These are phyloP conservation scores for Philonicus albiceps DNA, from an alignment of 2,888 invertebrate genomes.

Conservation along the genomic window DNA sequence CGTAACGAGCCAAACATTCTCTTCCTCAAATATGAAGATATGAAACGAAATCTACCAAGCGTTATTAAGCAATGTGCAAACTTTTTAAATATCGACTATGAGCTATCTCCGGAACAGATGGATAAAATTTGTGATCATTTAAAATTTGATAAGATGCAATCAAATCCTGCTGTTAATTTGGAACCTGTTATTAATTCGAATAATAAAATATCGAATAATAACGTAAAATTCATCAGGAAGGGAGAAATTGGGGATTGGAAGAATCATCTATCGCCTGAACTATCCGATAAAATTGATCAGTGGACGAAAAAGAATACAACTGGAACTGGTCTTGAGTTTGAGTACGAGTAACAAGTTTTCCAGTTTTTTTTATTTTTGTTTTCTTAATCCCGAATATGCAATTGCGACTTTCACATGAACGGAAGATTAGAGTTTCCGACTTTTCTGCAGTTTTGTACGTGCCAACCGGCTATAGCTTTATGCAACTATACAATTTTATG, in stretches of 20 bases:
- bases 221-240: conserved; percentile 75
- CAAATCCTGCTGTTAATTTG: conserved; percentile 80
- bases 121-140: conserved; percentile 75
- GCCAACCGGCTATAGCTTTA: not conserved
- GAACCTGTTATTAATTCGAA: conserved; percentile 68
- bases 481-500: not conserved
- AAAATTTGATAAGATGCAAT: conserved; percentile 82
- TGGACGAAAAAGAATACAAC: conserved; percentile 72
- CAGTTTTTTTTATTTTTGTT: not conserved
- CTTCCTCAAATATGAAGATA: conserved; percentile 83
- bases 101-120: conserved; percentile 72
- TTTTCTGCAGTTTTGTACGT: not conserved
- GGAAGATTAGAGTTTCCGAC: not conserved
- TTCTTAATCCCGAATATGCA: not conserved
- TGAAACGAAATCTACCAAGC: conserved; percentile 75
- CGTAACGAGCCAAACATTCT: conserved; percentile 76
- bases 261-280: conserved; percentile 77
- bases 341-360: conserved; percentile 60
- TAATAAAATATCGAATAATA: conserved; percentile 57
- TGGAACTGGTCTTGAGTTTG: conserved; percentile 71
- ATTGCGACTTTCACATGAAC: conserved; percentile 19
- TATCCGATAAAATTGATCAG: conserved; percentile 75
- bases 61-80: conserved; percentile 74
- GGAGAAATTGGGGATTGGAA: conserved; percentile 81
- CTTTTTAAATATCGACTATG: conserved; percentile 67